Evolutionary conservation across 1,140 invertebrate genomes (phyloP).

Genomic region (Drosophila arawakana): DNA sequence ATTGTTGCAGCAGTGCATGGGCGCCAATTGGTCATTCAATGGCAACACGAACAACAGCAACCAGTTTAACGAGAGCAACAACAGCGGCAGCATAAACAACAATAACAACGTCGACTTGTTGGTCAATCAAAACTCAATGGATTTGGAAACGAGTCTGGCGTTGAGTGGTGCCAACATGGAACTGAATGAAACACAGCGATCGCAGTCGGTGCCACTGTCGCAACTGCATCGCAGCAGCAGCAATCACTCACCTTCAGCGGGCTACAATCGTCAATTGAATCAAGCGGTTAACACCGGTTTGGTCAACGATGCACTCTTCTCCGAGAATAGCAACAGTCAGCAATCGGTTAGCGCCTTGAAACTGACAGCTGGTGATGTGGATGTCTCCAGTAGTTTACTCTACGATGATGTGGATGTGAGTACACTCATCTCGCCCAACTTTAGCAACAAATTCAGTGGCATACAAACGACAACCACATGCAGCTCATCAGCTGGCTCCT

Average conservation of each 20-base stretch:
- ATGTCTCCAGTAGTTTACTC: slow-evolving; percentile 43
- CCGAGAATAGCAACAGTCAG: slow-evolving; percentile 80
- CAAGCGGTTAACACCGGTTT: slow-evolving; percentile 38
- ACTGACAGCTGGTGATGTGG: slow-evolving; percentile 40
- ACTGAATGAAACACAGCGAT: slow-evolving; percentile 75
- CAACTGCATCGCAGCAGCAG: slow-evolving; percentile 69
- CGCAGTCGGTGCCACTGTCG: slow-evolving; percentile 80
- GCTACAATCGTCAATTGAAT: slow-evolving; percentile 58
- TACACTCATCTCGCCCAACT: slow-evolving; percentile 70
- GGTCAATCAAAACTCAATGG: slow-evolving; percentile 76
- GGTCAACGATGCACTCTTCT: slow-evolving; percentile 52
- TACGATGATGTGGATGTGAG: slow-evolving; percentile 74
- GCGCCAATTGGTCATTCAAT: slow-evolving; percentile 54
- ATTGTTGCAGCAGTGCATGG: slow-evolving; percentile 68
- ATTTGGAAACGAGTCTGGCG: slow-evolving; percentile 73
- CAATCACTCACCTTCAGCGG: slow-evolving; percentile 61
- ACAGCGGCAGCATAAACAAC: slow-evolving; percentile 34
- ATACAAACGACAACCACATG: slow-evolving; percentile 73
- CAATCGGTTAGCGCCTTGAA: slow-evolving; percentile 57
- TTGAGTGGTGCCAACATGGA: slow-evolving; percentile 58
- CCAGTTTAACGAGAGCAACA: slow-evolving; percentile 20
- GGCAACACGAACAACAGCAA: slow-evolving; percentile 43
- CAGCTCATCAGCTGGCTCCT: slow-evolving; percentile 77
- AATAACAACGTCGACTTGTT: slow-evolving; percentile 58
- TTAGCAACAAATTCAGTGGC: slow-evolving; percentile 68